These are phyloP conservation scores for Drosophila mercatorum DNA, from an alignment of 2,888 invertebrate genomes.

Conservation along the genomic window DNA sequence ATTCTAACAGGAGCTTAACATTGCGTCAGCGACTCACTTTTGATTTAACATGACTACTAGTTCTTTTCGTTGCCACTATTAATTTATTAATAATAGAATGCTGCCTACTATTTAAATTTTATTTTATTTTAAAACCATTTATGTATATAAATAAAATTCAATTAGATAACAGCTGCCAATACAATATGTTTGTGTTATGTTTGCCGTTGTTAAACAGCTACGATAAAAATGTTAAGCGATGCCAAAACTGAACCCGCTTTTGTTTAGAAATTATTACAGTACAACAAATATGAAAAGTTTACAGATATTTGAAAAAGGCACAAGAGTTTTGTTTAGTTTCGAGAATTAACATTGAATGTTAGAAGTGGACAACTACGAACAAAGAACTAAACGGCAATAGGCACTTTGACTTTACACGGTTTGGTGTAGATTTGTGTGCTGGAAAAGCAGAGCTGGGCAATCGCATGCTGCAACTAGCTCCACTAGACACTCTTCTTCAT, in stretches of 20 bases:
- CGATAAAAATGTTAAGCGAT: conserved; percentile 4
- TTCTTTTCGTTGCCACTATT: conserved; percentile 8
- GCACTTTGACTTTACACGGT: conserved; percentile 60
- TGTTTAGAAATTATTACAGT: conserved; percentile 47
- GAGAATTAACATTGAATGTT: conserved; percentile 61
- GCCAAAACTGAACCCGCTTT: conserved; percentile 11
- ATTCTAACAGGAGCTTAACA: conserved; percentile 20
- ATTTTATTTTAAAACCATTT: conserved; percentile 64
- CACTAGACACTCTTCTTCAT: conserved; percentile 85
- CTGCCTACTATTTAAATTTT: conserved; percentile 18
- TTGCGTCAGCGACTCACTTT: not conserved
- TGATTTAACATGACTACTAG: conserved; percentile 6
- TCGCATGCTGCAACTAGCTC: conserved; percentile 23
- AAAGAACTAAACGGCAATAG: conserved; percentile 59
- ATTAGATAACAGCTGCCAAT: conserved; percentile 74
- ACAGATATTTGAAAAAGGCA: conserved; percentile 34
- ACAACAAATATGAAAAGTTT: conserved; percentile 55
- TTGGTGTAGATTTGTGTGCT: conserved; percentile 42
- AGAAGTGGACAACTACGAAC: conserved; percentile 65
- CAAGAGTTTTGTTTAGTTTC: conserved; percentile 55
- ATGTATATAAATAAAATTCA: conserved; percentile 68
- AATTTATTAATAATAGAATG: not conserved
- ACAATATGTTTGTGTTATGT: conserved; percentile 40
- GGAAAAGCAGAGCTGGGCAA: conserved; percentile 11
- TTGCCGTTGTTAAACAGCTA: conserved; percentile 44